Conservation (phyloP, 2,113 vertebrate genomes). For the Bos javanicus region DNA sequence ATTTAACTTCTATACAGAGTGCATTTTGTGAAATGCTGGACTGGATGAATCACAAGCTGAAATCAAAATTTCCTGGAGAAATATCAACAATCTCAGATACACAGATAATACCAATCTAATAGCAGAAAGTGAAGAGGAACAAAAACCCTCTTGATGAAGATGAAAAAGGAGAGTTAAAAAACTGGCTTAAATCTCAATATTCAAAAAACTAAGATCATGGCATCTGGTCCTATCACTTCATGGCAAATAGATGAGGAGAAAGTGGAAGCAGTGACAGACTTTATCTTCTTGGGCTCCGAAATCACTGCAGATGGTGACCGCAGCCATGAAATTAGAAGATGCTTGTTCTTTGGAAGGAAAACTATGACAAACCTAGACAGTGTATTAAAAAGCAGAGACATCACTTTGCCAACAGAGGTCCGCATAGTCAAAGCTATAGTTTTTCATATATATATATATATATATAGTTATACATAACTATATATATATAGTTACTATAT, state of each 20-base stretch:
- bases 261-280: neutral
- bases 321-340: neutral
- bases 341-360: neutral
- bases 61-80: neutral
- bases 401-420: neutral
- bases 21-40: neutral
- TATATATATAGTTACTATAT: too few relatives aligned
- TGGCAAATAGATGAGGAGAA: neutral
- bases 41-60: neutral
- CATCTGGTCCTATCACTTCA: neutral
- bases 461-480: too few relatives aligned
- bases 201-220: neutral
- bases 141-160: neutral
- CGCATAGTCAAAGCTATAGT: neutral
- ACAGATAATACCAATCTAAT: neutral
- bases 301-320: neutral
- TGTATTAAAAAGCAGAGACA: neutral
- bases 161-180: neutral
- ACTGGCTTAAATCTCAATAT: neutral
- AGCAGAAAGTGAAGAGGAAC: neutral
- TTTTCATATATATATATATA: neutral
- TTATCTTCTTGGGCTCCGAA: neutral
- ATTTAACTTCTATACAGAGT: neutral
- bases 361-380: neutral
- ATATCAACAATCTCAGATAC: neutral